Base-by-base conservation (phyloP, 2,113 vertebrate genomes). In the Trochalopteron elliotii region DNA sequence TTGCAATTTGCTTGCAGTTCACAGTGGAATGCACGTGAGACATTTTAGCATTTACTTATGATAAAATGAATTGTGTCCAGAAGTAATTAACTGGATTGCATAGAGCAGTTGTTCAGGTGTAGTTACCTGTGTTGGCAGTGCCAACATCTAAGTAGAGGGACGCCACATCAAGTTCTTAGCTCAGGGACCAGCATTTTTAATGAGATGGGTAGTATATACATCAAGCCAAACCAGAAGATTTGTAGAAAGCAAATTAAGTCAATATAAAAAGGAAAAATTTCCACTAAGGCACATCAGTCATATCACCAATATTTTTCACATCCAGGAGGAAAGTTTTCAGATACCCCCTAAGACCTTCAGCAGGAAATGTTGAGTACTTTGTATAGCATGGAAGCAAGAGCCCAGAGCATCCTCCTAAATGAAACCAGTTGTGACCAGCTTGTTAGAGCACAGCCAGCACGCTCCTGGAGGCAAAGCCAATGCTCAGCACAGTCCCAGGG, bases 341-440 rank as follows among this genome's bases (percentile, higher is more conserved):
- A 33, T 42, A 60, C 0, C 0, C 4, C 12, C 28, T 10, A 52
- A 67, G 2, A 64, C 15, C 28, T 44, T 57, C 28, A 56, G 12
- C 27, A 53, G 44, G 53, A 91, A 84, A 61, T 11, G 9, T 2
- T 65, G 45, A 31, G 1, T 18, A n/a, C 15, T 68, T 85, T 83
- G 15, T 30, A 35, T 3, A 31, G 23, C 4, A 13, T 49, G 31
- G 33, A 82, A 87, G 10, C 11, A 59, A 60, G 31, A 47, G 15
- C 27, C 37, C 44, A 56, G 33, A 75, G 21, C 18, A 30, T 28
- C 44, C 16, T 39, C 31, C 21, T 50, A 50, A 68, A 40, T 7
- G 11, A 39, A 37, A 52, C 28, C 27, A 67, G 47, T 19, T 1
- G 0, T 27, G 24, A 19, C 10, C 42, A 78, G 30, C 40, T 76